Evolutionary conservation across 2,797 vertebrate genomes (phyloP).

Genomic region (Poeciliopsis turneri): DNA sequence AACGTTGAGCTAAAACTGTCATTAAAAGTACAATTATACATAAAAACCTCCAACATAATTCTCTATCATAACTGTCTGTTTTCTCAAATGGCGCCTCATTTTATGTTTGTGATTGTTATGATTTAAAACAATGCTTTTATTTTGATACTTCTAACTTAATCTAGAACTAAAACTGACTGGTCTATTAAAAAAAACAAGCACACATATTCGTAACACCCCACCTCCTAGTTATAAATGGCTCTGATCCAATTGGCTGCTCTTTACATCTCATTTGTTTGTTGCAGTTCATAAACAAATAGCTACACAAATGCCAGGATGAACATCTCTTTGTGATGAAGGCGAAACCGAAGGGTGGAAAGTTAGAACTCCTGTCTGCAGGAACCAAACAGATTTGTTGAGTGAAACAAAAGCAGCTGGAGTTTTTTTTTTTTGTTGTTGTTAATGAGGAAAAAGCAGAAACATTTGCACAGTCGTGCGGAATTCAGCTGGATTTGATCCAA

Average conservation of each 20-base stretch:
- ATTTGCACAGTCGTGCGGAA: not conserved
- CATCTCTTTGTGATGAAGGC: not conserved
- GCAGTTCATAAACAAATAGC: constrained; percentile 39
- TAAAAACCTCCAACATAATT: not conserved
- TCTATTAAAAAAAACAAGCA: not conserved
- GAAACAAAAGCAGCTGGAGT: not conserved
- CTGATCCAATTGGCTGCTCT: constrained; percentile 21
- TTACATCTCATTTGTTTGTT: constrained; percentile 63
- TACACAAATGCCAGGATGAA: not conserved
- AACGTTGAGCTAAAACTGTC: not conserved
- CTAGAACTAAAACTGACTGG: not conserved
- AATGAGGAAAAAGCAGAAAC: not conserved
- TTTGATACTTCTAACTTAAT: not conserved
- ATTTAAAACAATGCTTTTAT: not conserved
- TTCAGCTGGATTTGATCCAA: not conserved
- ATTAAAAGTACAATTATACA: not conserved
- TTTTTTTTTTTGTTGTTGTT: too few relatives aligned
- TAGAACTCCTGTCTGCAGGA: not conserved
- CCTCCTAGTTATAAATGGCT: constrained; percentile 1
- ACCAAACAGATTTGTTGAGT: not conserved
- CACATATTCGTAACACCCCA: not conserved
- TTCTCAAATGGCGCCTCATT: not conserved
- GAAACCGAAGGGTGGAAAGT: constrained; percentile 42
- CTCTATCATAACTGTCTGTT: not conserved
- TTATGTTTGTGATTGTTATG: not conserved